Percentiles rank a stretch among this genome's conserved stretches.
These are phyloP conservation scores for Bombyx mandarina DNA, from an alignment of 1,140 invertebrate genomes.

Conservation along the genomic window DNA sequence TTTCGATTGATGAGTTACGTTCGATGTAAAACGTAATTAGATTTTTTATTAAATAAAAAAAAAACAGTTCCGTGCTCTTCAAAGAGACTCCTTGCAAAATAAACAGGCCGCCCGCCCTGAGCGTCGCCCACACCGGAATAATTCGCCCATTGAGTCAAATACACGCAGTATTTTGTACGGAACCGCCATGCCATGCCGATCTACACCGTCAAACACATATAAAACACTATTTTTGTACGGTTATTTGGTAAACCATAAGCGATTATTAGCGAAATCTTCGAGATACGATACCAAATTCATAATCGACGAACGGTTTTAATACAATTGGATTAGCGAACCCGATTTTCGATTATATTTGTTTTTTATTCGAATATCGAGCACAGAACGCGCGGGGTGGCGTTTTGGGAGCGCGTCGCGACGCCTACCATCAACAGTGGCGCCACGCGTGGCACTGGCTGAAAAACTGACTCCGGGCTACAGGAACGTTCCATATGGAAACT, in stretches of 20 bases:
- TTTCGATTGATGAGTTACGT: too few relatives aligned
- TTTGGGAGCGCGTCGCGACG: constrained; percentile 48
- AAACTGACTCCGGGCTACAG: constrained; percentile 33
- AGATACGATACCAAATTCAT: neutral
- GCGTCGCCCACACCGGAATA: constrained; percentile 11
- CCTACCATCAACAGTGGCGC: constrained; percentile 57
- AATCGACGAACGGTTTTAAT: neutral
- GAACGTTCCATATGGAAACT: constrained; percentile 30
- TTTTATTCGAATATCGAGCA: constrained; percentile 17
- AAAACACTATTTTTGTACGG: constrained; percentile 49
- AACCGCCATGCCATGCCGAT: constrained; percentile 30
- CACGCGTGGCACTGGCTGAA: constrained; percentile 59
- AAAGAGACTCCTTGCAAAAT: constrained; percentile 8
- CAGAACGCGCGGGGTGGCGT: constrained; percentile 27
- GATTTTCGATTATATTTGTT: constrained; percentile 16
- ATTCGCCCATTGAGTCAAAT: constrained; percentile 10
- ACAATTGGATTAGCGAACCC: constrained; percentile 6
- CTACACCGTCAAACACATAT: constrained; percentile 40
- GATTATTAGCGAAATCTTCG: constrained; percentile 7
- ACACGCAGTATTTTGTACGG: constrained; percentile 28
- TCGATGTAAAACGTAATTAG: too few relatives aligned
- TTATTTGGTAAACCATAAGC: constrained; percentile 30
- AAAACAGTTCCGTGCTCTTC: constrained; percentile 1
- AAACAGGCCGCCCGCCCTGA: neutral
- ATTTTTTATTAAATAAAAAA: too few relatives aligned